These are phyloP conservation scores for Drosophila paracracens DNA, from an alignment of 2,888 invertebrate species.

Conservation along the genomic window DNA sequence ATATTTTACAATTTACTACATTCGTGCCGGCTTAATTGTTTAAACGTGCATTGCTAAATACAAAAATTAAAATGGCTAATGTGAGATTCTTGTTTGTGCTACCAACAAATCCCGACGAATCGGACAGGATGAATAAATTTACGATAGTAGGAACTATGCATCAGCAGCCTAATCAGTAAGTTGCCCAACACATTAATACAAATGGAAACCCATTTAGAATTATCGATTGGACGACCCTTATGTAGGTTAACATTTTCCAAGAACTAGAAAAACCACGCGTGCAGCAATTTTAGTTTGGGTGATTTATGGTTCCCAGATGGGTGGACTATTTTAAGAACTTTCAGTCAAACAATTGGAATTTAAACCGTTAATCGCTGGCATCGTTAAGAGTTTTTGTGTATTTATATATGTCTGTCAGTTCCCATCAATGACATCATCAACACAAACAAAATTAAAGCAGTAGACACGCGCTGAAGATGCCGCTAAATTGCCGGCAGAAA, in stretches of 20 bases:
- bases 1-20: conserved; percentile 32
- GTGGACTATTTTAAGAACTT: background rate
- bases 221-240: conserved; percentile 49
- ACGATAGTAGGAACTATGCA: conserved; percentile 76
- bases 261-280: conserved; percentile 38
- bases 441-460: conserved; percentile 43
- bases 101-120: conserved; percentile 66
- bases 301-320: conserved; percentile 41
- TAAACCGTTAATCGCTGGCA: background rate
- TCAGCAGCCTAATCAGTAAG: conserved; percentile 82
- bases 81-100: conserved; percentile 72
- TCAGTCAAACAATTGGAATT: background rate
- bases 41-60: conserved; percentile 17
- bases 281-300: conserved; percentile 28
- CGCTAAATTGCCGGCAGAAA: conserved; percentile 53
- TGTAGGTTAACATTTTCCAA: conserved; percentile 18
- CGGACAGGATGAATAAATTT: conserved; percentile 72
- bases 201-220: conserved; percentile 22
- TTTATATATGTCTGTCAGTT: conserved; percentile 18
- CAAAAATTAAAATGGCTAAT: conserved; percentile 62
- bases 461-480: conserved; percentile 54
- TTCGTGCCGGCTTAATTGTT: conserved; percentile 31
- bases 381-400: background rate
- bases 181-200: conserved; percentile 22
- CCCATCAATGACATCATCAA: conserved; percentile 68